Conservation (phyloP, 2,113 vertebrate species). For the Eptatretus burgeri region DNA sequence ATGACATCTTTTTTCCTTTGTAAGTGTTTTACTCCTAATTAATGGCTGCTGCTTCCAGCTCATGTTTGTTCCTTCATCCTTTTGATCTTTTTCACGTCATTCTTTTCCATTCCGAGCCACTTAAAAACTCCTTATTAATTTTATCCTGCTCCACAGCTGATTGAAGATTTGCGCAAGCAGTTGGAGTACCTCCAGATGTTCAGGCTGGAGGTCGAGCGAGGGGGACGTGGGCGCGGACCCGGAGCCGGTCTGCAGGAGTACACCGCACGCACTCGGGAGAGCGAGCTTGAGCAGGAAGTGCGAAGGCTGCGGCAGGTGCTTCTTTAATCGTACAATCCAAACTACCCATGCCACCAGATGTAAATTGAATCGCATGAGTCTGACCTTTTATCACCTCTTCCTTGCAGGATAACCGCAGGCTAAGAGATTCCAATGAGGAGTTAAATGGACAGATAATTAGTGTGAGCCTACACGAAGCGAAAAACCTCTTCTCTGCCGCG, state of each 20-base stretch:
- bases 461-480: conserved; percentile 74
- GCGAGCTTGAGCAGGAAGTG: conserved; percentile 70
- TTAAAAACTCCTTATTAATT: no score
- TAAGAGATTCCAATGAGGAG: conserved; percentile 79
- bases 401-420: conserved; percentile 60
- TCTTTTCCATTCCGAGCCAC: no score
- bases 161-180: conserved; percentile 65
- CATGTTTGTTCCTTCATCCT: no score
- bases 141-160: conserved; percentile 26
- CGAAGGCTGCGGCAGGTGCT: conserved; percentile 66
- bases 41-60: no score
- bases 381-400: neutral
- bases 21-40: no score
- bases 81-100: no score
- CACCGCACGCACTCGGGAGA: conserved; percentile 41
- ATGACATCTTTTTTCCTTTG: no score
- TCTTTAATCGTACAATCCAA: no score
- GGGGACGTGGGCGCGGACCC: conserved; percentile 31
- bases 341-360: no score
- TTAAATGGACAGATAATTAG: conserved; percentile 83
- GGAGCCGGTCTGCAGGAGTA: conserved; percentile 40
- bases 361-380: no score
- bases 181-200: conserved; percentile 70
- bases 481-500: conserved; percentile 70
- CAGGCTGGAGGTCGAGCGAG: conserved; percentile 50